phyloP scores from a whole-genome alignment of 1,140 invertebrate genomes.

The Musca vetustissima region DNA sequence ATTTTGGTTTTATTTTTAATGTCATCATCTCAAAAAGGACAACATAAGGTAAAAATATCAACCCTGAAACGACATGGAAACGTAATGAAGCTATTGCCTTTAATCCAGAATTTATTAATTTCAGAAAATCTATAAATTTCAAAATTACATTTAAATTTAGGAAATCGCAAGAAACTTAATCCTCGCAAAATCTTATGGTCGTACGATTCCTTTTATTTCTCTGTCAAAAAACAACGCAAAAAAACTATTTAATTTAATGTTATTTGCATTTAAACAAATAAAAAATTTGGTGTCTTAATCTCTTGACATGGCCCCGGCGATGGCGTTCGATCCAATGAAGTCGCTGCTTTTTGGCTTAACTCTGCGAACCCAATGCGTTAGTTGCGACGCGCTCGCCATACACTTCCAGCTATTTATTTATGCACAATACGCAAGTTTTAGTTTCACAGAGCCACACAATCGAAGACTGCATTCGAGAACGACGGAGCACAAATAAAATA shows the following conservation, averaged over 20 bases:
- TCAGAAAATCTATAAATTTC: too few relatives aligned
- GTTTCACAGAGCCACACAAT: constrained; percentile 9
- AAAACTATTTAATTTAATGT: constrained; percentile 56
- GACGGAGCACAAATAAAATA: background rate
- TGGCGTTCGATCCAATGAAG: constrained; percentile 24
- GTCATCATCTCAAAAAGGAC: too few relatives aligned
- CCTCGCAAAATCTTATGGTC: too few relatives aligned
- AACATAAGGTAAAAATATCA: background rate
- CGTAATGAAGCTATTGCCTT: background rate
- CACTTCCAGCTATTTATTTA: background rate
- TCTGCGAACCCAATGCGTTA: too few relatives aligned
- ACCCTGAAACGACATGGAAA: background rate
- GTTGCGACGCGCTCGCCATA: constrained; percentile 27
- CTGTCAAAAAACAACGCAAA: background rate
- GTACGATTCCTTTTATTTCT: too few relatives aligned
- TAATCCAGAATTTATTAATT: background rate
- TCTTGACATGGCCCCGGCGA: constrained; percentile 40
- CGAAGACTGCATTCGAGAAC: background rate
- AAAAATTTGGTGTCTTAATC: constrained; percentile 56
- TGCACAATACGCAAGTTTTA: constrained; percentile 46
- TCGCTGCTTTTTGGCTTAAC: constrained; percentile 36
- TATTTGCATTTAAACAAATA: constrained; percentile 56
- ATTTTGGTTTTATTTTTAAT: too few relatives aligned
- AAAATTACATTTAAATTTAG: too few relatives aligned
- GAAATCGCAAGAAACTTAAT: too few relatives aligned